phyloP scores from a whole-genome alignment of 2,797 vertebrate species.

The Acomys russatus region DNA sequence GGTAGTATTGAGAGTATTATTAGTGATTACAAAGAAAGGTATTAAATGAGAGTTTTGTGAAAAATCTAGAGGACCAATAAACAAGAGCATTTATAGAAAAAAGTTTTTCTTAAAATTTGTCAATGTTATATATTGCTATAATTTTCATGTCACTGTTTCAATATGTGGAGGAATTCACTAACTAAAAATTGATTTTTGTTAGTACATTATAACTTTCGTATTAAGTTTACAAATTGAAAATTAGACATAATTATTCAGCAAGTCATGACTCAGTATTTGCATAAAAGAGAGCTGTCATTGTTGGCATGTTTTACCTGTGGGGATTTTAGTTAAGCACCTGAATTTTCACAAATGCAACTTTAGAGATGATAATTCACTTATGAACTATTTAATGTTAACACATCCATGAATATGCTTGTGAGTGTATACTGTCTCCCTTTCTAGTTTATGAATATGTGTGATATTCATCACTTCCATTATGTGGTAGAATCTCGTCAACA shows the following conservation, averaged over 20 bases:
- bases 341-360: conserved; percentile 64
- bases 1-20: background rate
- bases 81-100: conserved; percentile 49
- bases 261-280: conserved; percentile 69
- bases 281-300: conserved; percentile 37
- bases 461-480: conserved; percentile 40
- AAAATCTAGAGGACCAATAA: conserved; percentile 37
- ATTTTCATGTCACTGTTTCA: conserved; percentile 46
- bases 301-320: conserved; percentile 28
- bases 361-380: conserved; percentile 64
- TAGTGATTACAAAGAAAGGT: conserved; percentile 44
- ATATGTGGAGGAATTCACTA: background rate
- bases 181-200: conserved; percentile 55
- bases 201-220: conserved; percentile 67
- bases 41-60: conserved; percentile 45
- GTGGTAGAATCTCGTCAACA: background rate
- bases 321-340: conserved; percentile 44
- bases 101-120: conserved; percentile 14
- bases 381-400: conserved; percentile 64
- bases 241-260: conserved; percentile 51
- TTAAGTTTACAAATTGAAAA: conserved; percentile 53
- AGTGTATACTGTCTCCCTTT: conserved; percentile 22
- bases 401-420: conserved; percentile 27
- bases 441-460: conserved; percentile 34
- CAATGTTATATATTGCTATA: background rate